phyloP scores from a whole-genome alignment of 2,797 vertebrate species.

The Heliangelus exortis region DNA sequence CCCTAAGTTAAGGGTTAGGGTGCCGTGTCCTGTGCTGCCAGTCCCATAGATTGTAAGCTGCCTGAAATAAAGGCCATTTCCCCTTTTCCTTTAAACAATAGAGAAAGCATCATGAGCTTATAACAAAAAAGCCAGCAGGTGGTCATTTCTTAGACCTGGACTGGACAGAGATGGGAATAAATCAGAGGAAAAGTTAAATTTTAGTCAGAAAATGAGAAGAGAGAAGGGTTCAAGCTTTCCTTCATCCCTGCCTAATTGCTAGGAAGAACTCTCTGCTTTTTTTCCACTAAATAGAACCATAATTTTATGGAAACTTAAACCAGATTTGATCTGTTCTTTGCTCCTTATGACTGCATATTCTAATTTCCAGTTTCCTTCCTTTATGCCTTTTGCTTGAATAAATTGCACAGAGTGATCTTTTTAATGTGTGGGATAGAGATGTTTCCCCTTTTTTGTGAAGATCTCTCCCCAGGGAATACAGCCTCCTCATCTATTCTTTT shows the following conservation, averaged over 20 bases:
- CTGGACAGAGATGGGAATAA: neutral
- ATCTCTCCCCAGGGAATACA: neutral
- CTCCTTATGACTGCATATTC: neutral
- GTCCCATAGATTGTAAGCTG: neutral
- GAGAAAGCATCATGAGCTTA: neutral
- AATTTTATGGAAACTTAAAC: neutral
- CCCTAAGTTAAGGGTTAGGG: too few species aligned
- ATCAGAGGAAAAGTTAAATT: neutral
- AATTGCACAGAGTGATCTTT: neutral
- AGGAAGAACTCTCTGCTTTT: neutral
- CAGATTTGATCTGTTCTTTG: neutral
- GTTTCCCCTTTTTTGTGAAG: neutral
- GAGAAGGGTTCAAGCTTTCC: neutral
- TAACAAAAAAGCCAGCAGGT: neutral
- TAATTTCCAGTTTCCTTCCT: neutral
- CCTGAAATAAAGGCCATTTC: neutral
- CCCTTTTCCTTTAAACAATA: neutral
- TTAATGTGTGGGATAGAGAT: neutral
- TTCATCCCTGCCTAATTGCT: neutral
- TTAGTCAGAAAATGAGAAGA: neutral
- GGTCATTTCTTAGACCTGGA: neutral
- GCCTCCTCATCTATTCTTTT: neutral
- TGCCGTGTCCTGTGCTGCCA: neutral
- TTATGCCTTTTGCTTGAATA: slow-evolving; percentile 3
- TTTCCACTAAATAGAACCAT: neutral